Base-by-base conservation (phyloP, 2,888 invertebrate genomes). In the Lordiphosa fenestrarum region DNA sequence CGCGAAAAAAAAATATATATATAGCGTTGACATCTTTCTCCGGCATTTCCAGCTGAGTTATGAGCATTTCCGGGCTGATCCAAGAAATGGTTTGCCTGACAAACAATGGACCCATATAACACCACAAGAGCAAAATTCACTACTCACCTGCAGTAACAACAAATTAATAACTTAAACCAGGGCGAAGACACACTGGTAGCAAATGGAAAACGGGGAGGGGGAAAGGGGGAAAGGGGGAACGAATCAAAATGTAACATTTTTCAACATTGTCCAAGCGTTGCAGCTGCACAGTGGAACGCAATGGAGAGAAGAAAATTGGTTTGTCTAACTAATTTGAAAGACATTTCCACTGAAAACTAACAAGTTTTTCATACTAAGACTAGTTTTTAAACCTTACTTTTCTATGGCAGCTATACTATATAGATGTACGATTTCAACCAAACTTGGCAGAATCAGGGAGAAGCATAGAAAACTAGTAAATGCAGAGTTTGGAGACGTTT, bases 71-170 rank as follows among this genome's bases (percentile, higher is more conserved):
- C 72, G 56, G 30, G 33, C 15, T 15, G 19, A 19, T 44, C 13
- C 30, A 9, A 15, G 12, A 35, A 37, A 69, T 60, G 58, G 39
- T 69, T 69, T 61, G 39, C 50, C 50, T 7, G 38, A 62, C 47
- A 75, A 77, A 77, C 75, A 77, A 84, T 82, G 72, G 76, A 77
- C 55, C 57, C 66, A 78, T 70, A 75, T 82, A 77, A 60, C 63
- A 77, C 59, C n/a, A 9, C 30, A 53, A 36, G 42, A 67, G 37
- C 56, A 39, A 40, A 49, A 37, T 13, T 69, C 71, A 59, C 66
- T 64, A 56, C 56, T 38, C 48, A 42, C 33, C 64, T 38, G 62
- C 66, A 56, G 35, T 51, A 47, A 57, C 72, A 56, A 52, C 58
- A 74, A 82, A 76, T 73, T 80, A 76, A 76, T 76, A 76, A 69